Percentiles rank a stretch among this genome's conserved stretches.
Evolutionary conservation across 2,797 vertebrate genomes (phyloP).

Genomic region (Hippoglossus hippoglossus): DNA sequence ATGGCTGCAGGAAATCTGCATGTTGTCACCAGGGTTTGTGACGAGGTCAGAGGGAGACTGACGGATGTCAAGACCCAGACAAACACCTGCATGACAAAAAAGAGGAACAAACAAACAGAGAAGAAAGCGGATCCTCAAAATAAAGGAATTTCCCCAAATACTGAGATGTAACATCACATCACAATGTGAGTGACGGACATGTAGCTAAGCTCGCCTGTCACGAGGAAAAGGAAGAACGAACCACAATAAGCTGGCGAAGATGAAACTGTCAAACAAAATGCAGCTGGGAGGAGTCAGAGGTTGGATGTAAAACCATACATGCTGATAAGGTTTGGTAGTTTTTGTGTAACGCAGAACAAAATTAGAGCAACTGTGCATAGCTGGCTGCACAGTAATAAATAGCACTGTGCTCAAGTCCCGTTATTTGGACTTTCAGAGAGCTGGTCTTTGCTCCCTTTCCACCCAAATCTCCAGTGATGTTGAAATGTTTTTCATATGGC

Average conservation of each 20-base stretch:
- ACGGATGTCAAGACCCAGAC: conserved; percentile 6
- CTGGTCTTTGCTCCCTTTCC: not conserved
- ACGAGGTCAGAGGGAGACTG: conserved; percentile 27
- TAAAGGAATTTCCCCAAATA: not conserved
- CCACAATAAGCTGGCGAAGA: no score
- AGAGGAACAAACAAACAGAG: conserved; percentile 10
- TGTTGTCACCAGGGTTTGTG: not conserved
- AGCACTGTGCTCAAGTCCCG: conserved; percentile 8
- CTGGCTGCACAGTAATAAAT: conserved; percentile 1
- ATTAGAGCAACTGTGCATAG: not conserved
- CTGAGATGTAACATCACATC: no score
- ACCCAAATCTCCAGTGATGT: not conserved
- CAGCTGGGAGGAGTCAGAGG: no score
- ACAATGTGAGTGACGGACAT: no score
- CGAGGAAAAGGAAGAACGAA: no score
- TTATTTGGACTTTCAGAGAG: not conserved
- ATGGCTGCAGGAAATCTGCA: conserved; percentile 36
- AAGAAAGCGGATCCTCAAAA: not conserved
- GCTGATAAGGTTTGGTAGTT: not conserved
- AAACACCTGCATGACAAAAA: conserved; percentile 15
- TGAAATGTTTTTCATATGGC: not conserved
- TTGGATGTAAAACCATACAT: not conserved
- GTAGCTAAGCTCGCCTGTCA: no score
- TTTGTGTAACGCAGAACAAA: not conserved
- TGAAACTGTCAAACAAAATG: no score